A percentile compares a stretch with the other conserved stretches of the same genome.
Conservation (phyloP, 1,140 invertebrate genomes). For the Nasonia giraulti region DNA sequence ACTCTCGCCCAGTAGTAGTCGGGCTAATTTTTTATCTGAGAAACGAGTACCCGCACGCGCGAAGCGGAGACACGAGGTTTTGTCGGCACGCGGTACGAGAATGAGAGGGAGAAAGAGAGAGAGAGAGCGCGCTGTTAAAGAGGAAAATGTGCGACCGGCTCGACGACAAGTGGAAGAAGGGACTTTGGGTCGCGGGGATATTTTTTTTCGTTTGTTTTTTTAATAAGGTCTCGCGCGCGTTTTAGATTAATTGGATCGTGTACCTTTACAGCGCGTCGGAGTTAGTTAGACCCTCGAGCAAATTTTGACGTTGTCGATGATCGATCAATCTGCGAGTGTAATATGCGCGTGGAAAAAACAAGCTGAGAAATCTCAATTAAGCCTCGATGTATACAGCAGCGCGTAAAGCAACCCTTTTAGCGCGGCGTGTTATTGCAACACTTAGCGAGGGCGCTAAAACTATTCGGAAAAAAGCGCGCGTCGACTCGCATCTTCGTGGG, state of each 20-base stretch:
- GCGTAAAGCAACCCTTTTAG: not conserved
- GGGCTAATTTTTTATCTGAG: constrained; percentile 75
- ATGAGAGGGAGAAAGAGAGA: not conserved
- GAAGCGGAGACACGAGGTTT: not conserved
- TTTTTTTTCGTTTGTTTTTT: not conserved
- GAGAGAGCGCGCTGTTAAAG: not conserved
- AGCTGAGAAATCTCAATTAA: constrained; percentile 32
- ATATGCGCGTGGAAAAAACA: not conserved
- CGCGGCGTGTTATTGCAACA: constrained; percentile 43
- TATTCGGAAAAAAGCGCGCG: constrained; percentile 25
- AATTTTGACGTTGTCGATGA: too few species aligned
- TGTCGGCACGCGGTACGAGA: not conserved
- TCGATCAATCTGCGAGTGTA: too few species aligned
- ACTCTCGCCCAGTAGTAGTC: not conserved
- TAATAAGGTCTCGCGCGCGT: not conserved
- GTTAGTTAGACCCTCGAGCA: too few species aligned
- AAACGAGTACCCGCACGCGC: constrained; percentile 58
- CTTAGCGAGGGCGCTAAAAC: constrained; percentile 36
- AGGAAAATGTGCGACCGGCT: constrained; percentile 21
- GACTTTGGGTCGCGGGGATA: not conserved
- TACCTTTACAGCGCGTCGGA: not conserved
- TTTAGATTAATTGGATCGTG: constrained; percentile 54
- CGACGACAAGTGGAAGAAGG: constrained; percentile 13
- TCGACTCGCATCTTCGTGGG: constrained; percentile 16
- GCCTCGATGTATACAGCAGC: not conserved